Evolutionary conservation across 1,140 invertebrate genomes (phyloP), one percentile per base, ranked within the genome.

Genomic region (Drosophila pruinosa): DNA sequence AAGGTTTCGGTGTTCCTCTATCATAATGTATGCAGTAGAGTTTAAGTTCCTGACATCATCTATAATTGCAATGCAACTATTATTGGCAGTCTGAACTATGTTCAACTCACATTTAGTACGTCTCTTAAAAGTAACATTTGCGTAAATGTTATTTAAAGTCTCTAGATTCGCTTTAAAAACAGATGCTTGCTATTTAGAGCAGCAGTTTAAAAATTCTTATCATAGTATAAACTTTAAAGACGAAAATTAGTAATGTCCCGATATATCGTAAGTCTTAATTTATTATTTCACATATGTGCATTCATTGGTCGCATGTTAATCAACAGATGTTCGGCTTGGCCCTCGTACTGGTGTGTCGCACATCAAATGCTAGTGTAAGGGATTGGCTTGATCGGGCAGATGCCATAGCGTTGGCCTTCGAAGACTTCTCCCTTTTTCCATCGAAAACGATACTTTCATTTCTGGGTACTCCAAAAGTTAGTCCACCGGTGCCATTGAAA

Each of bases 311-410:
- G 15, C 1, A 0, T 41, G 5, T 41, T 8, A 41, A 21, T 21
- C 4, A 22, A n/a, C 2, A 5, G 70, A 58, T 79, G 48, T 24
- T 74, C 19, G 26, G 54, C 24, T 34, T 78, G 48, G 41, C 26
- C 12, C 24, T 78, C 43, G 47, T 24, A 8, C 17, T 78, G 14
- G 21, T 74, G 17, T 36, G 53, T 7, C 39, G 45, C 57, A 63
- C 26, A 15, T 62, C 62, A 8, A 28, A 58, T 31, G 70, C 75
- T 4, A 15, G 38, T 5, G 2, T 78, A 1, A 62, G n/a, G 19
- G 57, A 73, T 17, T 6, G 68, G 10, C 53, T 65, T 19, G 41
- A 78, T 26, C 14, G 15, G 2, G 38, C 62, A 6, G 17, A 59
- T 24, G 53, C 38, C 14, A 1, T 28, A 8, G 45, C 12, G 7